Base-by-base conservation (phyloP, 2,888 invertebrate species). In the Stenodema calcarata region DNA sequence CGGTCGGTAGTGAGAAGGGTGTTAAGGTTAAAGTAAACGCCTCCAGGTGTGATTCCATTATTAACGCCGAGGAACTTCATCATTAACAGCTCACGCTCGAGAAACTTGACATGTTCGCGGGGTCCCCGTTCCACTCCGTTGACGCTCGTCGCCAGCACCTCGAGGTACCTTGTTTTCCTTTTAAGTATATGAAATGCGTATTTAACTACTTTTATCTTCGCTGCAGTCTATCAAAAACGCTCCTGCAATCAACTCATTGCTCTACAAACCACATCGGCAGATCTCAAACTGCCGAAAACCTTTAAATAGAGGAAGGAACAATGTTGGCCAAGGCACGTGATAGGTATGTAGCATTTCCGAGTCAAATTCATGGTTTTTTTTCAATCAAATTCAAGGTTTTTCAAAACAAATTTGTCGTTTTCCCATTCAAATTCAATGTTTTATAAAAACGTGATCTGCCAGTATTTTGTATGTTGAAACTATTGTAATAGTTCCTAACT, bases 1-100 rank as follows among this genome's bases (percentile, higher is more conserved):
- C 23, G 62, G 62, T n/a, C 12, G 62, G 62, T 27, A 62, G 18
- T 62, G 62, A 62, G 62, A 62, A 62, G 62, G 62, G 62, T 23
- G 62, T 62, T 62, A 62, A 62, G 62, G 62, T 62, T 62, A 78
- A 78, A 41, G 44, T 44, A 78, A 73, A 73, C 78, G 44, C 78
- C 44, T 41, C 42, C 41, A 78, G 78, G 78, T 78, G 44, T 78
- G 41, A 78, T 78, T 78, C 78, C 78, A 78, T 78, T 78, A 78
- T 78, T 78, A 78, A 78, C 78, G 78, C 78, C 47, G 27, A 23
- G 44, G 78, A 78, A 78, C 44, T 78, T 78, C 78, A 78, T 78
- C 41, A 78, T 78, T 78, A 78, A 78, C 78, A 78, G 78, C 78
- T 44, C 27, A 78, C 78, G 78, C 41, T 44, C 73, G 78, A 44